Conservation (phyloP, 2,888 invertebrate species). For the Mythimna lalbum region DNA sequence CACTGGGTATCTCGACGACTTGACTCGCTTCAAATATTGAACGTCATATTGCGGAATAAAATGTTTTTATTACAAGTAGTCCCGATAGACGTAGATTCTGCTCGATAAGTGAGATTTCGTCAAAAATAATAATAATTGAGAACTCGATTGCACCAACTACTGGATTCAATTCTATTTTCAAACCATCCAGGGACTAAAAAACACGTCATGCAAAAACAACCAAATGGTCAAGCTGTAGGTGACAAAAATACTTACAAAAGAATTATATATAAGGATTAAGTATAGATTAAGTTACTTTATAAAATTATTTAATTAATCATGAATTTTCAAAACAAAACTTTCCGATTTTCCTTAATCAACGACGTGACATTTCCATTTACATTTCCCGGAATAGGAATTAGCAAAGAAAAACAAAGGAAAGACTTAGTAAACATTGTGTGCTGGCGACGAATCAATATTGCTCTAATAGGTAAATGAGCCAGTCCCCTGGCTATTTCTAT, state of each 20-base stretch:
- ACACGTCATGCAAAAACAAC: no score
- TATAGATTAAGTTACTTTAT: not conserved
- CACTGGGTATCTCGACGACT: slow-evolving; percentile 19
- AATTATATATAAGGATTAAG: not conserved
- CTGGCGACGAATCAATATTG: slow-evolving; percentile 54
- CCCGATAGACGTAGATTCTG: no score
- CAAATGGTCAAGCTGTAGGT: no score
- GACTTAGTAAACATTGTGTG: slow-evolving; percentile 5
- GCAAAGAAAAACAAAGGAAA: slow-evolving; percentile 5
- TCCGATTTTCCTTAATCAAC: not conserved
- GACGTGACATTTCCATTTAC: not conserved
- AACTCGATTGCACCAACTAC: no score
- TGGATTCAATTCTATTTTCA: no score
- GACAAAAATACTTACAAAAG: no score
- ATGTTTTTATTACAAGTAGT: no score
- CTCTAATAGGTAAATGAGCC: slow-evolving; percentile 55
- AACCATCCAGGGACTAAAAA: no score
- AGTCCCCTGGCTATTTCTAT: slow-evolving; percentile 63
- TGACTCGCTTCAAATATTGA: slow-evolving; percentile 23
- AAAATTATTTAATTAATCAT: not conserved
- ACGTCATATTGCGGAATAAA: not conserved
- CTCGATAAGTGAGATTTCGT: no score
- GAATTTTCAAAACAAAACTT: not conserved
- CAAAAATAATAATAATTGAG: no score
- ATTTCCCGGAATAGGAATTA: not conserved